These are phyloP conservation scores for Aplidium turbinatum DNA, from an alignment of 23 tunicate genomes.

Conservation along the genomic window DNA sequence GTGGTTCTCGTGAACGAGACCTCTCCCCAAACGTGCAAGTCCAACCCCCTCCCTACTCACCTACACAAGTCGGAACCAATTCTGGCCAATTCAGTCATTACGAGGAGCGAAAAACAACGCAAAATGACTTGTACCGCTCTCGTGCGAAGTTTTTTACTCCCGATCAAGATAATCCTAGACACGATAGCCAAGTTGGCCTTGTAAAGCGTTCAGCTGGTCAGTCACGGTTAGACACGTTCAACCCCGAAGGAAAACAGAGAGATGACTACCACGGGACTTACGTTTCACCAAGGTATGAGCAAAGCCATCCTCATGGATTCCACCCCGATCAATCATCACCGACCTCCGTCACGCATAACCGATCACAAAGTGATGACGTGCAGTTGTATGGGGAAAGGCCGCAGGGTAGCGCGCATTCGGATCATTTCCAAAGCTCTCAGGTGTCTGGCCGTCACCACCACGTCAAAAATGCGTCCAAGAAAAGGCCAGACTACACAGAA, in stretches of 20 bases:
- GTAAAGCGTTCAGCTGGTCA: background rate
- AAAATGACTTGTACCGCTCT: too few species aligned
- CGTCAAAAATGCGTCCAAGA: background rate
- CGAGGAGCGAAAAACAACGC: background rate
- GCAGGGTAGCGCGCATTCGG: too few species aligned
- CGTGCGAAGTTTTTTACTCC: too few species aligned
- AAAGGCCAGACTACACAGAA: background rate
- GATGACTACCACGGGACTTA: conserved; percentile 5
- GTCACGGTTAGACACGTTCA: conserved; percentile 3
- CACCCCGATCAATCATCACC: conserved; percentile 15
- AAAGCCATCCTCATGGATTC: background rate
- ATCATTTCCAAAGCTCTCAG: too few species aligned
- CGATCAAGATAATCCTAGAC: too few species aligned
- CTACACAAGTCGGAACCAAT: too few species aligned
- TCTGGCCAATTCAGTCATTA: background rate
- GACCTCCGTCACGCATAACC: background rate
- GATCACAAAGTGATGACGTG: too few species aligned
- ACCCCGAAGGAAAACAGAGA: conserved; percentile 19
- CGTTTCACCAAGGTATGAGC: background rate
- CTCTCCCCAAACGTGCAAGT: too few species aligned
- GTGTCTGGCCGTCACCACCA: background rate
- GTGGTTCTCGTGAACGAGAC: too few species aligned
- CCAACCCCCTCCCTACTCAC: background rate
- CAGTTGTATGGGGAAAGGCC: too few species aligned
- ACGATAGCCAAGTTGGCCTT: background rate